Base-by-base conservation (phyloP, 2,888 invertebrate species). In the Agriopis aurantiaria region DNA sequence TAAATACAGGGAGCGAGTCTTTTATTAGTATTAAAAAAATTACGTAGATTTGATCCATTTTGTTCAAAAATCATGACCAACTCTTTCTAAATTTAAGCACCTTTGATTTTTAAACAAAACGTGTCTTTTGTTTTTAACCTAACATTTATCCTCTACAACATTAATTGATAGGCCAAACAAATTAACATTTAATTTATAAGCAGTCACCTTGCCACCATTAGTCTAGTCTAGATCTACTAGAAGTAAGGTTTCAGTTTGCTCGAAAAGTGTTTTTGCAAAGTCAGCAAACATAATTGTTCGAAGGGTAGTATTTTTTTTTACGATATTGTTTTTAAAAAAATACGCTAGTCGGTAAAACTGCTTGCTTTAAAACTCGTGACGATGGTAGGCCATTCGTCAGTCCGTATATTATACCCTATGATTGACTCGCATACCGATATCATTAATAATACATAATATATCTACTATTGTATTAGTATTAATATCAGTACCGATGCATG, bases 91-190 rank as follows among this genome's bases (percentile, higher is more conserved):
- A 1, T 23, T 23, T 23, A 55, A 12, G 40, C 40, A 55, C 55
- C 55, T n/a, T 41, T 55, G 41, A 55, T 55, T 55, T 55, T 55
- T 55, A 55, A 55, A 55, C 40, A 55, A 55, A 8, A 55, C 55
- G 8, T 41, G n/a, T 55, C 8, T 56, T n/a, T 49, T n/a, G 40
- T 45, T 56, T 41, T 3, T 45, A 62, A 17, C 8, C 53, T 52
- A 46, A 53, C 52, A 17, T 17, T 51, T 8, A 64, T 12, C 9
- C n/a, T 48, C 8, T 64, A 41, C 46, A 3, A 49, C 33, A 40
- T 49, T 23, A 53, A 46, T 33, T 17, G 23, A n/a, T 55, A 48
- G 17, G 11, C 14, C 46, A 40, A 63, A 46, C 46, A 33, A 63
- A 63, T 14, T 33, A 62, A 45, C 12, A 9, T 45, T n/a, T n/a